phyloP scores from a whole-genome alignment of 2,113 vertebrate genomes.

The Argyrosomus japonicus region DNA sequence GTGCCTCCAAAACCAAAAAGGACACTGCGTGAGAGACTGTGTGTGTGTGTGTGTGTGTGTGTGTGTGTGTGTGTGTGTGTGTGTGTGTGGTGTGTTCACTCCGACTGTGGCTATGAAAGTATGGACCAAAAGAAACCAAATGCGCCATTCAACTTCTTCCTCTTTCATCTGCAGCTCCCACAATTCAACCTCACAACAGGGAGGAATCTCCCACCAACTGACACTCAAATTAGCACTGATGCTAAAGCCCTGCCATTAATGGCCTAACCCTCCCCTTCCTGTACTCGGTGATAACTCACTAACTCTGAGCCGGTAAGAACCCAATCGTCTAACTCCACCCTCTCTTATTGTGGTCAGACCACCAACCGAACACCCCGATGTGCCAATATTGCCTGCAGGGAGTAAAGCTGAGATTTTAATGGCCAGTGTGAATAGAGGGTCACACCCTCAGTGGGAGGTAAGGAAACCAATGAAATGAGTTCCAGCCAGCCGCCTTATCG shows the following conservation, averaged over 20 bases:
- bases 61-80: slow-evolving; percentile 14
- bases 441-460: slow-evolving; percentile 69
- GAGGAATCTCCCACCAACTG: slow-evolving; percentile 71
- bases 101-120: slow-evolving; percentile 44
- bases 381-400: slow-evolving; percentile 65
- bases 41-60: slow-evolving; percentile 18
- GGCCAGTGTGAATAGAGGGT: slow-evolving; percentile 73
- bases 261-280: slow-evolving; percentile 47
- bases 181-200: slow-evolving; percentile 73
- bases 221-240: slow-evolving; percentile 76
- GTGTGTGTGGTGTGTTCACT: slow-evolving; percentile 8
- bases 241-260: slow-evolving; percentile 56
- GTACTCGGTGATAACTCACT: slow-evolving; percentile 37
- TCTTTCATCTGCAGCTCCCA: slow-evolving; percentile 72
- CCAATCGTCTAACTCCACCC: slow-evolving; percentile 63
- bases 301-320: slow-evolving; percentile 55
- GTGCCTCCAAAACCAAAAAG: slow-evolving; percentile 55
- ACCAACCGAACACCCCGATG: slow-evolving; percentile 63
- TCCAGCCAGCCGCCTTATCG: slow-evolving; percentile 62
- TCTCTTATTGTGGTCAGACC: slow-evolving; percentile 64
- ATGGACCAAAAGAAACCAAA: slow-evolving; percentile 63
- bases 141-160: slow-evolving; percentile 52
- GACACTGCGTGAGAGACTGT: slow-evolving; percentile 36
- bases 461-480: slow-evolving; percentile 70
- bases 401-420: slow-evolving; percentile 76